Evolutionary conservation across 2,888 invertebrate species (phyloP).

Genomic region (Heliconius cydno): DNA sequence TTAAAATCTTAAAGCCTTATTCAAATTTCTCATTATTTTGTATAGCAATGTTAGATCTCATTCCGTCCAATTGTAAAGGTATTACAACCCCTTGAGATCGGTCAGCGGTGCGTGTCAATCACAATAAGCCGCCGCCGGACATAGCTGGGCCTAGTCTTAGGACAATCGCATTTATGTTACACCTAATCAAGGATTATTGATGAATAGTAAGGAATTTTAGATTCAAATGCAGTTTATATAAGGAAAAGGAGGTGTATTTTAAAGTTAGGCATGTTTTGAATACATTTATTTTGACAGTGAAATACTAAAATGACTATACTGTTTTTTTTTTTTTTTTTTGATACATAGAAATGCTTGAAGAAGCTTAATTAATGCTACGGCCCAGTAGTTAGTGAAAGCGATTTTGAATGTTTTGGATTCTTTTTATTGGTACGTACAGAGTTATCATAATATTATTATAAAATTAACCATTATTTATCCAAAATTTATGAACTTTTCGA

Average conservation of each 20-base stretch:
- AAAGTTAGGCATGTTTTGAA: not conserved
- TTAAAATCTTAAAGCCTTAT: not conserved
- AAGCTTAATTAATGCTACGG: too few species aligned
- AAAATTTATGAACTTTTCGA: too few species aligned
- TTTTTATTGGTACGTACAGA: too few species aligned
- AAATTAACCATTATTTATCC: too few species aligned
- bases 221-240: not conserved
- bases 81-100: constrained; percentile 42
- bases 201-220: constrained; percentile 22
- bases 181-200: constrained; percentile 17
- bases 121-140: constrained; percentile 43
- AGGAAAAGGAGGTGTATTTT: not conserved
- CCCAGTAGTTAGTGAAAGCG: too few species aligned
- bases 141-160: constrained; percentile 48
- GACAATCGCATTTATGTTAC: constrained; percentile 51
- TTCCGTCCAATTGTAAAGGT: constrained; percentile 39
- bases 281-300: too few species aligned
- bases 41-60: not conserved
- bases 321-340: too few species aligned
- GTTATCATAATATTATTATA: too few species aligned
- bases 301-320: too few species aligned
- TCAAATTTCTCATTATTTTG: constrained; percentile 21
- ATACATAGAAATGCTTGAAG: too few species aligned
- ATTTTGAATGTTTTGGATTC: too few species aligned
- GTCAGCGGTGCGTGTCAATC: constrained; percentile 45